Evolutionary conservation across 2,888 invertebrate species (phyloP), one percentile per base, ranked within the genome.

Genomic region (Chloromyia formosa): DNA sequence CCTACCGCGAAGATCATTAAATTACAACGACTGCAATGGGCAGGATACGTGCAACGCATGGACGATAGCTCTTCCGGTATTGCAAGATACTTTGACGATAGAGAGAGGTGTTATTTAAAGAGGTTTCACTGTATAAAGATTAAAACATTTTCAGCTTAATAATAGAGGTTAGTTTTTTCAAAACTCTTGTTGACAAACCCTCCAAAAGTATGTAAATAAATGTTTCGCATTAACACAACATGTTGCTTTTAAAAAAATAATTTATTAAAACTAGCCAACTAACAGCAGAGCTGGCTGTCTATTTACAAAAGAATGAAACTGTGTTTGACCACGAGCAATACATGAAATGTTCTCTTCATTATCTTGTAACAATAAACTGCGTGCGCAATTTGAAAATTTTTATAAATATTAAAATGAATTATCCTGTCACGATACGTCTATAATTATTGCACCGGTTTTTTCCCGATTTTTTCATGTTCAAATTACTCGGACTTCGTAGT

Each of bases 211-310:
- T n/a, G n/a, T n/a, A n/a, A n/a, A n/a, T n/a, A n/a, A n/a, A n/a
- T n/a, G n/a, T n/a, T n/a, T n/a, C n/a, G n/a, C n/a, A n/a, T n/a
- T n/a, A n/a, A n/a, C n/a, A n/a, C n/a, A n/a, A n/a, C n/a, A n/a
- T 35, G 7, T 77, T 77, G 77, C 77, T 54, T 75, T 72, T 35
- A 35, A 77, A 74, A n/a, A 76, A 75, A 69, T 77, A 77, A 74
- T 77, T 77, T 77, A 77, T 77, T 77, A 71, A 64, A 53, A 56
- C 16, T 23, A 72, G 58, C 69, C 77, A 77, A 72, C 71, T 71
- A 40, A 60, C 62, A 14, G 75, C 71, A 72, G 75, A 72, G 75
- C 22, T 72, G 77, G 74, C 72, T 42, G 35, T 45, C 45, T 77
- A 77, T 77, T 54, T 77, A 77, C 77, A 77, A 66, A 73, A 42